A percentile compares a stretch with the other conserved stretches of the same genome.
Conservation (phyloP, 2,113 vertebrate species). For the Epinephelus moara region DNA sequence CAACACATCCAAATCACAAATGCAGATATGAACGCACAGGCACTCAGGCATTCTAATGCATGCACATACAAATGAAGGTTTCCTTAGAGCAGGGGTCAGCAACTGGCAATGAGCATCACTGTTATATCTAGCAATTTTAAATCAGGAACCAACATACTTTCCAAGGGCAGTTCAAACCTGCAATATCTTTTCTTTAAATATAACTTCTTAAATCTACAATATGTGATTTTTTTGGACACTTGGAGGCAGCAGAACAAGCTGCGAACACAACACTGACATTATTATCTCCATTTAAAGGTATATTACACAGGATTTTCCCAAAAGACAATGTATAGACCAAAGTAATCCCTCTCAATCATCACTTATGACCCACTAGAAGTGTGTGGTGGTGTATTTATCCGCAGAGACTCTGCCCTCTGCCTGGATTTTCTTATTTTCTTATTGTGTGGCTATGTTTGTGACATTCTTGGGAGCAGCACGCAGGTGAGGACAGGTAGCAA, state of each 20-base stretch:
- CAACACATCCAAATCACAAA: slow-evolving; percentile 7
- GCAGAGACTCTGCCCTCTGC: too few relatives aligned
- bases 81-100: neutral
- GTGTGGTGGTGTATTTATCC: too few relatives aligned
- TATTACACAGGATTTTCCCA: too few relatives aligned
- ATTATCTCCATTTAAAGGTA: too few relatives aligned
- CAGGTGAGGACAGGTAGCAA: too few relatives aligned
- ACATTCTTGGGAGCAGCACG: too few relatives aligned
- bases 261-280: neutral
- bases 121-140: slow-evolving; percentile 3
- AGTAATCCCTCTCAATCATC: too few relatives aligned
- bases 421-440: too few relatives aligned
- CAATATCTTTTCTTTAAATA: neutral
- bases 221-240: neutral
- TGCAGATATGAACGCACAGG: neutral
- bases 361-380: too few relatives aligned
- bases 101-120: neutral
- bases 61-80: slow-evolving; percentile 20
- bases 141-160: neutral
- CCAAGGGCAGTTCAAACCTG: neutral
- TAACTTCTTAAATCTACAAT: neutral
- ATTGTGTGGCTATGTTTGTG: too few relatives aligned
- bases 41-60: slow-evolving; percentile 5
- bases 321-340: too few relatives aligned
- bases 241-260: neutral